Conservation (phyloP, 2,113 vertebrate genomes). For the Melanotaenia duboulayi region DNA sequence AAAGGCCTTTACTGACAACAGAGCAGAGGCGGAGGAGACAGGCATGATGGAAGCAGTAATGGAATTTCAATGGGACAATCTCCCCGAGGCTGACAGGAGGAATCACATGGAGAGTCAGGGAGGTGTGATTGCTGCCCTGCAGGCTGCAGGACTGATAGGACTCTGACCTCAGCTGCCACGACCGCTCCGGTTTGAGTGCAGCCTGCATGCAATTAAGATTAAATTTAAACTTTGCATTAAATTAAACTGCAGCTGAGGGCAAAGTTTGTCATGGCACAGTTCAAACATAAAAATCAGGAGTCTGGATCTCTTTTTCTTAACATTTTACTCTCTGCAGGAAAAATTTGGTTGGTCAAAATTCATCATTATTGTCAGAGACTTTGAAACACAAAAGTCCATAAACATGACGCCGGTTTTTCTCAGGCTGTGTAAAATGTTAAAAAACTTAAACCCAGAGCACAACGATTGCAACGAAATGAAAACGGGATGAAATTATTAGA, state of each 20-base stretch:
- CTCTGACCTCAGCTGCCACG: slow-evolving; percentile 57
- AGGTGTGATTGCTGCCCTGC: slow-evolving; percentile 71
- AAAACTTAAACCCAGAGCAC: no score
- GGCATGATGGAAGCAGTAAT: slow-evolving; percentile 72
- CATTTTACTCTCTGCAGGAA: not conserved
- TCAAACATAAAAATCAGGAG: not conserved
- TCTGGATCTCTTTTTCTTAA: not conserved
- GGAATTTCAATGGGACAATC: slow-evolving; percentile 80
- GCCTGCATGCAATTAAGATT: slow-evolving; percentile 15
- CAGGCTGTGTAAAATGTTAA: no score
- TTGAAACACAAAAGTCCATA: no score
- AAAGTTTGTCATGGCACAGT: slow-evolving; percentile 1
- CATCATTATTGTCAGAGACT: no score
- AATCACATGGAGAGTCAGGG: slow-evolving; percentile 68
- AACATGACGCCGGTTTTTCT: no score
- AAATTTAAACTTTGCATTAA: slow-evolving; percentile 1
- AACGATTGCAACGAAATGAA: no score
- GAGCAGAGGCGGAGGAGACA: slow-evolving; percentile 53
- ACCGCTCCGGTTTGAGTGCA: not conserved
- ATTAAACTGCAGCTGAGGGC: slow-evolving; percentile 5
- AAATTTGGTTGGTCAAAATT: not conserved
- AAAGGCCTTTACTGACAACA: slow-evolving; percentile 73
- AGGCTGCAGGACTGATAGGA: slow-evolving; percentile 52
- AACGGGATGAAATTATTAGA: no score
- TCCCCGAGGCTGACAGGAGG: slow-evolving; percentile 68